A percentile compares a stretch with the other conserved stretches of the same genome.
phyloP scores from a whole-genome alignment of 2,113 vertebrate species.

The Microcebus ravelobensis region DNA sequence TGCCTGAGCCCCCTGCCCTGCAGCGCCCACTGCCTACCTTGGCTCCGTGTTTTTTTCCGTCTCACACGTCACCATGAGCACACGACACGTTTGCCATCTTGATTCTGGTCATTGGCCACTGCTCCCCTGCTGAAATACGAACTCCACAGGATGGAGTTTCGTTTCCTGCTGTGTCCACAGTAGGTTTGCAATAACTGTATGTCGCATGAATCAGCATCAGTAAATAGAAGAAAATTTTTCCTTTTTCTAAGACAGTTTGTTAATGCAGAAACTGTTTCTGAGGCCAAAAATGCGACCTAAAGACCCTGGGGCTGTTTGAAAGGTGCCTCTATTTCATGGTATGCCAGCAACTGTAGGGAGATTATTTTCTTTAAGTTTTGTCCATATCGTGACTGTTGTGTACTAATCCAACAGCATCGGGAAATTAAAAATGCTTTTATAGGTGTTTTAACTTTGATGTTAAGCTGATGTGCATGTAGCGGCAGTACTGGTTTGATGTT shows the following conservation, averaged over 20 bases:
- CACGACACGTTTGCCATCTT: not conserved
- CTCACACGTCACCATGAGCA: not conserved
- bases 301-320: not conserved
- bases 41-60: not conserved
- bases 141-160: not conserved
- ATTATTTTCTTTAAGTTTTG: not conserved
- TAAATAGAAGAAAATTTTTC: not conserved
- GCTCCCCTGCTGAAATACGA: not conserved
- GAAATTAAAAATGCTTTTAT: not conserved
- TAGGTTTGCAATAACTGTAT: not conserved
- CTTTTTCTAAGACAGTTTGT: not conserved
- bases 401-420: not conserved
- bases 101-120: not conserved
- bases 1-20: not conserved
- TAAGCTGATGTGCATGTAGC: not conserved
- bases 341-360: not conserved
- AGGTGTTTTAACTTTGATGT: too few relatives aligned
- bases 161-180: not conserved
- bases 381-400: not conserved
- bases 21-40: not conserved
- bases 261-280: not conserved
- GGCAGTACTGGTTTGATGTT: fast-evolving
- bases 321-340: not conserved
- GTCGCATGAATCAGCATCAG: not conserved
- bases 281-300: not conserved